Evolutionary conservation across 1,140 invertebrate genomes (phyloP), one percentile per base, ranked within the genome.

Genomic region (Macrotrachela quadricornifera): DNA sequence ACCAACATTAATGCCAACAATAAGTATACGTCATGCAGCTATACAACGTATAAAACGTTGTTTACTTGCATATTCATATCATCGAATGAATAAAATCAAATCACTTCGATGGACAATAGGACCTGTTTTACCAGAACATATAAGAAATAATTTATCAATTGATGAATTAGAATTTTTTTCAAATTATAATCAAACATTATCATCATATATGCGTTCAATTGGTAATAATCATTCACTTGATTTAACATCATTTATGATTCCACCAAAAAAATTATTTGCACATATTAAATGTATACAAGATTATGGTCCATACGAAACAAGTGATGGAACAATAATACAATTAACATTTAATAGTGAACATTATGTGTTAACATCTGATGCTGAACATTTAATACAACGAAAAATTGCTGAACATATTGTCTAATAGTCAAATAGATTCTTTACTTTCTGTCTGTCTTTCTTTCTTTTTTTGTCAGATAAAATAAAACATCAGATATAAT

Each of bases 271-370:
- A 12, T 71, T 92, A 13, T 45, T 50, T 55, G 54, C 60, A 46
- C 50, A 81, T 78, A 86, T 92, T 1, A 71, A 83, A 37, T 91
- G 86, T 66, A 62, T 91, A 21, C 70, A 76, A 44, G 85, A 95
- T 69, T 88, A 87, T 73, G 90, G 90, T 1, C 85, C 84, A 68
- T 79, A 88, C 63, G 88, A 95, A 68, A 74, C 90, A 14, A 85
- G 86, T 62, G 82, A 90, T 74, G 91, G 90, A 40, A 80, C 83
- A 63, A 75, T 81, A 0, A 77, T 95, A 18, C 74, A 81, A 50
- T 70, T 96, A 1, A 86, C 84, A 66, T 88, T 88, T 68, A 84
- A 94, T 64, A 88, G 81, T 59, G 80, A 83, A 70, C 85, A 94
- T 70, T 82, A 86, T 63, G 68, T 96, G 38, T 81, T 85, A 11